A percentile compares a stretch with the other conserved stretches of the same genome.
Conservation (phyloP, 2,797 vertebrate genomes). For the Sebastes steindachneri region DNA sequence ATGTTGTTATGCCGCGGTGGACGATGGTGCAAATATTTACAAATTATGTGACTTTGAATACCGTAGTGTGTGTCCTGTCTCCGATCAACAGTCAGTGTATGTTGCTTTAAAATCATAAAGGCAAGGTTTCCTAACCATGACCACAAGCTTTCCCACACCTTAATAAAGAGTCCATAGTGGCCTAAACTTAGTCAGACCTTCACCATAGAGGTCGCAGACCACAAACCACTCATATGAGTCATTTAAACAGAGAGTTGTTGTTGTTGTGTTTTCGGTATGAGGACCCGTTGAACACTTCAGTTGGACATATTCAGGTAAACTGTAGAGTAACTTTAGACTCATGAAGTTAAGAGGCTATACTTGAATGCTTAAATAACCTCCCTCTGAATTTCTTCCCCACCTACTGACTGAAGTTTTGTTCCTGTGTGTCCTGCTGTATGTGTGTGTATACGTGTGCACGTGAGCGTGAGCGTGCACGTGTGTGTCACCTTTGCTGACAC, state of each 20-base stretch:
- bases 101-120: neutral
- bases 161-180: too few relatives aligned
- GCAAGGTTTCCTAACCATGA: neutral
- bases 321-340: neutral
- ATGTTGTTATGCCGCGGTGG: neutral
- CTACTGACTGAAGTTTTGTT: neutral
- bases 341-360: neutral
- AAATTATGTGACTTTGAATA: neutral
- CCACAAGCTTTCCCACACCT: neutral
- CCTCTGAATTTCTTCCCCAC: neutral
- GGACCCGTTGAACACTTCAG: neutral
- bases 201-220: too few relatives aligned
- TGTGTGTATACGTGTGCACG: neutral
- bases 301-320: neutral
- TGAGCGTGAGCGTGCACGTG: neutral
- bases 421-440: neutral
- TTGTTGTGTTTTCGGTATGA: neutral
- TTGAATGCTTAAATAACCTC: conserved; percentile 2
- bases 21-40: neutral
- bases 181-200: too few relatives aligned
- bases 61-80: neutral
- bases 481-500: conserved; percentile 68
- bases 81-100: neutral
- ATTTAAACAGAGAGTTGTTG: neutral
- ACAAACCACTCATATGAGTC: neutral